These are phyloP conservation scores for Drosophila longiperda DNA, from an alignment of 2,888 invertebrate species.

Conservation along the genomic window DNA sequence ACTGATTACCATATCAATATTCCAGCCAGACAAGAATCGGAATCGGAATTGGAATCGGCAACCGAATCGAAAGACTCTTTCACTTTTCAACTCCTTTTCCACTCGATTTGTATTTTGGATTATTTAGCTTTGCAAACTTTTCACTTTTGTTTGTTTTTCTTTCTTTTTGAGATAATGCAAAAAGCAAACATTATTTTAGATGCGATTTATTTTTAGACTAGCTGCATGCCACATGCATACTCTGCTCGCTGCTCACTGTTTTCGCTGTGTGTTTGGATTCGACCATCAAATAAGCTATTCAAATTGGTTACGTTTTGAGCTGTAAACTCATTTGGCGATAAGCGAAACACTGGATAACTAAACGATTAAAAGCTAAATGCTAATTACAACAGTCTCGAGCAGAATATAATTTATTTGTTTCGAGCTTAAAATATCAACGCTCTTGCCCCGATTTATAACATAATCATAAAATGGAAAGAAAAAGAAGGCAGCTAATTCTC, in stretches of 20 bases:
- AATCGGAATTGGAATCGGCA: background rate
- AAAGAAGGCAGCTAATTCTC: background rate
- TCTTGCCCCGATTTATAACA: background rate
- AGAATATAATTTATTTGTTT: too few relatives aligned
- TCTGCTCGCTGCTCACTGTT: background rate
- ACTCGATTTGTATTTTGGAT: conserved; percentile 40
- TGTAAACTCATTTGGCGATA: conserved; percentile 30
- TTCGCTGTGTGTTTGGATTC: conserved; percentile 5
- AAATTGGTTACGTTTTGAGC: conserved; percentile 9
- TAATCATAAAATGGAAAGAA: background rate
- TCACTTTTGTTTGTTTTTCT: background rate
- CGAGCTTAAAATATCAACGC: background rate
- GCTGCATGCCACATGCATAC: too few relatives aligned
- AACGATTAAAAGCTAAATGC: background rate
- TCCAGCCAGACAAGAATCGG: conserved; percentile 10
- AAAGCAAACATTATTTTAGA: conserved; percentile 41
- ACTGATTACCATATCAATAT: conserved; percentile 10
- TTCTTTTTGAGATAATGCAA: conserved; percentile 40
- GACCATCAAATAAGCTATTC: conserved; percentile 9
- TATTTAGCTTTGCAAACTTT: conserved; percentile 20
- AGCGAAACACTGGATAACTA: conserved; percentile 26
- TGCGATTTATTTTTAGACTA: conserved; percentile 38
- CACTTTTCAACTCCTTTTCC: background rate
- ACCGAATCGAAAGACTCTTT: too few relatives aligned
- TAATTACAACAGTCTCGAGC: background rate